Percentiles rank a stretch among this genome's conserved stretches.
Evolutionary conservation across 2,888 invertebrate species (phyloP).

Genomic region (Pristionchus japonicus): DNA sequence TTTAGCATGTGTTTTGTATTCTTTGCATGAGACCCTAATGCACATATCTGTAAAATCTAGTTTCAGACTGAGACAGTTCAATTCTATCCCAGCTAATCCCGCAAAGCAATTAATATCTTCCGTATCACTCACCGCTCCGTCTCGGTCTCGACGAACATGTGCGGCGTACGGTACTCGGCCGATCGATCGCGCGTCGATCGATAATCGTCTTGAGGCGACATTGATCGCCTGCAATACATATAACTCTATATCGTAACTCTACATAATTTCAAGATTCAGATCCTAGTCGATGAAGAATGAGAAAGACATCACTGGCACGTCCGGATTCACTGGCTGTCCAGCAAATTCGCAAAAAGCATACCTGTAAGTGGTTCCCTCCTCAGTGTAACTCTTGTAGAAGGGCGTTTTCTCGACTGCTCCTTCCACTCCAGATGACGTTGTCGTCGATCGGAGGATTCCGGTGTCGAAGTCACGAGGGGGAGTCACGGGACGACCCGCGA

Average conservation of each 20-base stretch:
- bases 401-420: not conserved
- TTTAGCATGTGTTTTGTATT: no score
- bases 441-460: not conserved
- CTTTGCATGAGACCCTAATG: no score
- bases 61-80: no score
- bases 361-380: slow-evolving; percentile 45
- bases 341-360: no score
- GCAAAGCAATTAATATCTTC: not conserved
- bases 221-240: slow-evolving; percentile 24
- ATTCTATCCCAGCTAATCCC: no score
- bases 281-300: no score
- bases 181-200: slow-evolving; percentile 41
- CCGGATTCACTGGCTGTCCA: no score
- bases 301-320: no score
- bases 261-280: not conserved
- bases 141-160: slow-evolving; percentile 48
- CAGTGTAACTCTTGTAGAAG: slow-evolving; percentile 46
- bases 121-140: slow-evolving; percentile 36
- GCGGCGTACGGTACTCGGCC: slow-evolving; percentile 38
- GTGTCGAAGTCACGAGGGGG: slow-evolving; percentile 33
- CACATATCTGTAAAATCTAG: no score
- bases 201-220: slow-evolving; percentile 31
- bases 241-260: not conserved
- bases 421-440: not conserved
- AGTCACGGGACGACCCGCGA: slow-evolving; percentile 36